A percentile compares a stretch with the other conserved stretches of the same genome.
Conservation (phyloP, 2,797 vertebrate genomes). For the Sebastes taczanowskii region DNA sequence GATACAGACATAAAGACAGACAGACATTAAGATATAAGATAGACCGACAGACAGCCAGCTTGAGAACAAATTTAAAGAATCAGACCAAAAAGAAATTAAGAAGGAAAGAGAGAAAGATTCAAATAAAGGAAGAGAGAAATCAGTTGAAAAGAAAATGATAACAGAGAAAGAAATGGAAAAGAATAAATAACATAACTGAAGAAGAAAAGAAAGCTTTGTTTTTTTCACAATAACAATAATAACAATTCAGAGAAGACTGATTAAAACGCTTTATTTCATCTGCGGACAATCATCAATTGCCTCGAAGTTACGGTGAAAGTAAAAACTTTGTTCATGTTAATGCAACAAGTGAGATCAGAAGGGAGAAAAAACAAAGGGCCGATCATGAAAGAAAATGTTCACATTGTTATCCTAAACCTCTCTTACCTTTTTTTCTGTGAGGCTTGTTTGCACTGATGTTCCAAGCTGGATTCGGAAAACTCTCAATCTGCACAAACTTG, state of each 20-base stretch:
- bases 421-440: not conserved
- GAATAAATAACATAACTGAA: not conserved
- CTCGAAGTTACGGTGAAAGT: not conserved
- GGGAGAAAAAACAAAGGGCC: not conserved
- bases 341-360: not conserved
- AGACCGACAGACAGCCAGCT: not conserved
- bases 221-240: too few relatives aligned
- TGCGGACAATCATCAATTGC: not conserved
- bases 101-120: not conserved
- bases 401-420: not conserved
- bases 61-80: not conserved
- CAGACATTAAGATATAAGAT: slow-evolving; percentile 18
- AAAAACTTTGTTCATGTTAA: not conserved
- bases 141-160: too few relatives aligned
- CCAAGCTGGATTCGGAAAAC: not conserved
- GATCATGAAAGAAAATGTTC: not conserved
- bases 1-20: slow-evolving; percentile 50
- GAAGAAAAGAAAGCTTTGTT: not conserved
- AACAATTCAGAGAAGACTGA: too few relatives aligned
- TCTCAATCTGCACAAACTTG: not conserved
- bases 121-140: not conserved
- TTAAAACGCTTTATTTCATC: not conserved
- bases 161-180: not conserved
- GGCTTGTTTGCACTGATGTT: not conserved
- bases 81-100: not conserved